phyloP scores from a whole-genome alignment of 1,140 invertebrate genomes.

The Drosophila micromelanica region DNA sequence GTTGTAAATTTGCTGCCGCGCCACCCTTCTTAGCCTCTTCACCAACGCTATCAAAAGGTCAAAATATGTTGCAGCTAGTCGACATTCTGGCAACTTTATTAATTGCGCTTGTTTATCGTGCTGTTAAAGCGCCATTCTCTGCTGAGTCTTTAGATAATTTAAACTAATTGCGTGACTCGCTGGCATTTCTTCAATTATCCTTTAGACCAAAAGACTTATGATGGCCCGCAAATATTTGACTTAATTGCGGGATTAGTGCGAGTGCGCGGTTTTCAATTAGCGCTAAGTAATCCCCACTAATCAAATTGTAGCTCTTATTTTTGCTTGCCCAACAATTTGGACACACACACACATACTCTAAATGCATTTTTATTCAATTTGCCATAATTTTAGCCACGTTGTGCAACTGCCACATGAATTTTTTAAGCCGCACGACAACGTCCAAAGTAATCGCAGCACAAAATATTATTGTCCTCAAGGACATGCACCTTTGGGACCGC shows the following conservation, averaged over 20 bases:
- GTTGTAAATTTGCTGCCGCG: constrained; percentile 49
- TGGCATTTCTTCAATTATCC: constrained; percentile 58
- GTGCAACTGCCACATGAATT: constrained; percentile 47
- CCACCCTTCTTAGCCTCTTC: constrained; percentile 15
- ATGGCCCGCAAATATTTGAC: constrained; percentile 61
- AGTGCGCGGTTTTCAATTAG: constrained; percentile 59
- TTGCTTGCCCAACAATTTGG: constrained; percentile 43
- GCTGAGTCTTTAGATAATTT: constrained; percentile 60
- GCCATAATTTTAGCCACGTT: constrained; percentile 48
- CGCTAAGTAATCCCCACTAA: constrained; percentile 53
- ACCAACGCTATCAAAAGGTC: constrained; percentile 45
- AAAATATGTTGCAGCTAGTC: constrained; percentile 51
- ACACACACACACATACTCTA: neutral
- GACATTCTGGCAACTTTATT: constrained; percentile 66
- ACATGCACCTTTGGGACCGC: constrained; percentile 33
- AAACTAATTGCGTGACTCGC: constrained; percentile 73
- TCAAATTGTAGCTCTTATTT: constrained; percentile 48
- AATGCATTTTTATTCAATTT: constrained; percentile 53
- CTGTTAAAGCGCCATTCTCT: constrained; percentile 49
- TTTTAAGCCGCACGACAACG: constrained; percentile 42
- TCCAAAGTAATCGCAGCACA: constrained; percentile 6
- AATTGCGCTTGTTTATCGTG: constrained; percentile 80
- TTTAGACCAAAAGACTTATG: constrained; percentile 60
- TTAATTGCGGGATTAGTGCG: constrained; percentile 61
- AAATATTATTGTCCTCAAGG: constrained; percentile 35